Conservation (phyloP, 2,888 invertebrate genomes). For the Nemotelus nigrinus region DNA sequence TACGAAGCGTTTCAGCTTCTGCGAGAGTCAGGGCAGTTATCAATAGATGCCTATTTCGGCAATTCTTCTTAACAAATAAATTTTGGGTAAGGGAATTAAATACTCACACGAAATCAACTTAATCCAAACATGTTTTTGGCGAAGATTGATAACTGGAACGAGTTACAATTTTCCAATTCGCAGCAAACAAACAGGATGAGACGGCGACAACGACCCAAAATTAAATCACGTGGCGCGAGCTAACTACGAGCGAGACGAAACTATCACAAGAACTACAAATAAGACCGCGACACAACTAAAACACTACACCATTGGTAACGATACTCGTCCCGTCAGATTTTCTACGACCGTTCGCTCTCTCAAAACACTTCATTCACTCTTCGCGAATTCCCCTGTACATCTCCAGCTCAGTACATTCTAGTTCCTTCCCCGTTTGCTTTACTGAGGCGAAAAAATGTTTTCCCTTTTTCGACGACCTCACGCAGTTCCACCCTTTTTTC, state of each 20-base stretch:
- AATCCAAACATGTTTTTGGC: slow-evolving; percentile 12
- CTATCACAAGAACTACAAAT: background rate
- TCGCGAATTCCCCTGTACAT: background rate
- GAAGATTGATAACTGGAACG: background rate
- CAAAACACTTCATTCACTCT: slow-evolving; percentile 14
- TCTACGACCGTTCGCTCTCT: background rate
- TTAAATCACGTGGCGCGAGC: slow-evolving; percentile 25
- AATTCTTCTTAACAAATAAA: too few relatives aligned
- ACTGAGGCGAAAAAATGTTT: slow-evolving; percentile 21
- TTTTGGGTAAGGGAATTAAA: background rate
- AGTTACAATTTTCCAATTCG: slow-evolving; percentile 8
- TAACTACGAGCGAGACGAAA: slow-evolving; percentile 8
- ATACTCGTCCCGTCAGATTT: background rate
- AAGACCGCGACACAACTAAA: slow-evolving; percentile 11
- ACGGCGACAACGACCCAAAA: slow-evolving; percentile 16
- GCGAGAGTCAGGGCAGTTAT: too few relatives aligned
- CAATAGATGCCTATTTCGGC: too few relatives aligned
- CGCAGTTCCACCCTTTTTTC: slow-evolving; percentile 44
- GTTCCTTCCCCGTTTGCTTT: background rate
- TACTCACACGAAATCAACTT: slow-evolving; percentile 13
- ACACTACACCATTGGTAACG: slow-evolving; percentile 26
- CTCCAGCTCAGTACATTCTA: slow-evolving; percentile 7
- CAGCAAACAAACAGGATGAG: slow-evolving; percentile 20
- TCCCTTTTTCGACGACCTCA: slow-evolving; percentile 29
- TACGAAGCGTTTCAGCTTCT: too few relatives aligned